A percentile compares a stretch with the other conserved stretches of the same genome.
Conservation (phyloP, 2,888 invertebrate species). For the Stenurella melanura region DNA sequence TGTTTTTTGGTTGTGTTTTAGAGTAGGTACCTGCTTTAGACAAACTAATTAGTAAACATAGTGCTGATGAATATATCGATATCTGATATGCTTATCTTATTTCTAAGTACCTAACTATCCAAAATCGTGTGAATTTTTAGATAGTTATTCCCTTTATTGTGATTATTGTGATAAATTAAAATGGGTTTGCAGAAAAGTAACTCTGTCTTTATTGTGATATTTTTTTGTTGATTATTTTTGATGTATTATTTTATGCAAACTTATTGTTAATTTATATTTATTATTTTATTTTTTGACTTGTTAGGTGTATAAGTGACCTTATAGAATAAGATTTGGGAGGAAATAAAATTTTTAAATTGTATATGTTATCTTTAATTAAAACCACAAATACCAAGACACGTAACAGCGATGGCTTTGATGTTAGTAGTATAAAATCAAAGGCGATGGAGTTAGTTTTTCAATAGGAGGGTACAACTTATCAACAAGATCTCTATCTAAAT, state of each 20-base stretch:
- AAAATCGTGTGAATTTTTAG: slow-evolving; percentile 8
- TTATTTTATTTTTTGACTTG: slow-evolving; percentile 6
- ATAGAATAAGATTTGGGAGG: not conserved
- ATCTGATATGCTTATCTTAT: too few relatives aligned
- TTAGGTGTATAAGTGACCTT: slow-evolving; percentile 31
- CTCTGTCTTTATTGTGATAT: slow-evolving; percentile 17
- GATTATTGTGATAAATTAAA: slow-evolving; percentile 13
- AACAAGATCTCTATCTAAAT: too few relatives aligned
- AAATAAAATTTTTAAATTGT: not conserved
- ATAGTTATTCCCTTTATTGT: not conserved
- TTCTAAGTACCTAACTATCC: slow-evolving; percentile 6
- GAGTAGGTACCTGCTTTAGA: not conserved
- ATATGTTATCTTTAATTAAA: too few relatives aligned
- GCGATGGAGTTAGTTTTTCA: too few relatives aligned
- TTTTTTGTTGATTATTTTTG: not conserved
- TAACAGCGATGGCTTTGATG: too few relatives aligned
- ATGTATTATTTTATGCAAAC: slow-evolving; percentile 11
- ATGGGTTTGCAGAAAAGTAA: slow-evolving; percentile 22
- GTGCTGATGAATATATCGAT: not conserved
- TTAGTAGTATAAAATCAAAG: too few relatives aligned
- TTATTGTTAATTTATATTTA: slow-evolving; percentile 19
- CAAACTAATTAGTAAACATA: not conserved
- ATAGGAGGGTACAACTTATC: too few relatives aligned
- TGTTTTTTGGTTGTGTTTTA: not conserved
- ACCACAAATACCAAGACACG: too few relatives aligned